These are phyloP conservation scores for Fragum whitleyi DNA, from an alignment of 2,888 invertebrate species.

Conservation along the genomic window DNA sequence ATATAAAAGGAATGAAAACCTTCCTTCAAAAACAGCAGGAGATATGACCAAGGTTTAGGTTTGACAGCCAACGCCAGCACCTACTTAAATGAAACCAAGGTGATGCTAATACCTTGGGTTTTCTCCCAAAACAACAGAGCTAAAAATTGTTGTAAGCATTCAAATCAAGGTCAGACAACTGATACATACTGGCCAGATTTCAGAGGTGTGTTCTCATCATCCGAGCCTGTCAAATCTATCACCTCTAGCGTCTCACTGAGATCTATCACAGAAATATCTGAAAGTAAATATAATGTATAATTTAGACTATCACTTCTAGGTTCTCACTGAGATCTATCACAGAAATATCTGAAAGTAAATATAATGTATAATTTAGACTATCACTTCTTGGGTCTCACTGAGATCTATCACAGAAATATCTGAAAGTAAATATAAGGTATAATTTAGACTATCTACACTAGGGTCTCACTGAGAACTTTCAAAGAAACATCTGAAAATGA, in stretches of 20 bases:
- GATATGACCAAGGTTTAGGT: no score
- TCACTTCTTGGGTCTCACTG: slow-evolving; percentile 14
- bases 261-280: slow-evolving; percentile 21
- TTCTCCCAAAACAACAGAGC: no score
- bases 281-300: neutral
- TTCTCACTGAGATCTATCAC: slow-evolving; percentile 20
- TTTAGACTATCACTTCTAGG: slow-evolving; percentile 14
- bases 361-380: no score
- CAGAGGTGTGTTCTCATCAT: neutral
- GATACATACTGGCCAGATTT: no score
- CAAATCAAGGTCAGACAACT: no score
- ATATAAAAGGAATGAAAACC: no score
- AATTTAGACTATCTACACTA: slow-evolving; percentile 12
- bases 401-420: slow-evolving; percentile 19
- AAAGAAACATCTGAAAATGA: slow-evolving; percentile 11
- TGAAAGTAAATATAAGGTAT: neutral
- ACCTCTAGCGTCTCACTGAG: slow-evolving; percentile 14
- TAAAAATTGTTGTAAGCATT: no score
- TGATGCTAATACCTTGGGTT: no score
- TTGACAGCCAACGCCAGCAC: no score
- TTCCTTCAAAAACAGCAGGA: no score
- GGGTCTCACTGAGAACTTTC: slow-evolving; percentile 11
- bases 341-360: slow-evolving; percentile 8
- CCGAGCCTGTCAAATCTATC: slow-evolving; percentile 20
- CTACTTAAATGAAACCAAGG: no score